Conservation (phyloP, 2,113 vertebrate species). For the Pavo muticus region DNA sequence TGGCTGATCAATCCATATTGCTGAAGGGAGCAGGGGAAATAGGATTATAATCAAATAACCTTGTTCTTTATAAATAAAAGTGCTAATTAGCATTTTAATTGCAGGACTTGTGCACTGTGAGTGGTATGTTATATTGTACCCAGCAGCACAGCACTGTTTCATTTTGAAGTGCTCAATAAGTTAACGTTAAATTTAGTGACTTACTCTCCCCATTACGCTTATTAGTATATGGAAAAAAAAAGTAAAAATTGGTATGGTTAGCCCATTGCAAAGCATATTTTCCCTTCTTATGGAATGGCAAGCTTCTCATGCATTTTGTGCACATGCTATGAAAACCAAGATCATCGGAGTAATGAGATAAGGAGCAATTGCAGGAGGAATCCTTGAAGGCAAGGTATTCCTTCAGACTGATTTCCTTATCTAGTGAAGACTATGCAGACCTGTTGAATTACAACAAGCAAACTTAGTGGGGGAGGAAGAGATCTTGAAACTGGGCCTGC, state of each 20-base stretch:
- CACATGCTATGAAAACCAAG: background rate
- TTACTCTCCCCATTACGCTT: background rate
- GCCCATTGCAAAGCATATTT: background rate
- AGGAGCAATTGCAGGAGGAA: background rate
- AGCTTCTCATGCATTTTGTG: background rate
- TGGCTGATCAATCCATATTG: slow-evolving; percentile 8
- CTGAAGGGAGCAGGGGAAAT: slow-evolving; percentile 15
- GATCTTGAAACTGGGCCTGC: background rate
- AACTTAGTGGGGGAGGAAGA: background rate
- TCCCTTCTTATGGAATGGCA: background rate
- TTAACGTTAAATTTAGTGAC: slow-evolving; percentile 16
- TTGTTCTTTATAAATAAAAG: slow-evolving; percentile 49
- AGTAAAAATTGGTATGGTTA: background rate
- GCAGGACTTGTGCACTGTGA: background rate
- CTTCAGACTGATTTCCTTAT: background rate
- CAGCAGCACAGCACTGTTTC: background rate
- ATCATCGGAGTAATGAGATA: background rate
- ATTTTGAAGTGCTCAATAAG: slow-evolving; percentile 21
- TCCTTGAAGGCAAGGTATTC: background rate
- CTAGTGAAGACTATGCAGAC: background rate
- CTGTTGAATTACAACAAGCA: background rate
- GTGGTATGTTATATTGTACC: background rate
- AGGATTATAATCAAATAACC: slow-evolving; percentile 49
- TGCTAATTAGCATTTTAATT: slow-evolving; percentile 64
- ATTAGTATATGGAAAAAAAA: background rate